phyloP scores from a whole-genome alignment of 1,140 invertebrate species.

The Drosophila ambigua region DNA sequence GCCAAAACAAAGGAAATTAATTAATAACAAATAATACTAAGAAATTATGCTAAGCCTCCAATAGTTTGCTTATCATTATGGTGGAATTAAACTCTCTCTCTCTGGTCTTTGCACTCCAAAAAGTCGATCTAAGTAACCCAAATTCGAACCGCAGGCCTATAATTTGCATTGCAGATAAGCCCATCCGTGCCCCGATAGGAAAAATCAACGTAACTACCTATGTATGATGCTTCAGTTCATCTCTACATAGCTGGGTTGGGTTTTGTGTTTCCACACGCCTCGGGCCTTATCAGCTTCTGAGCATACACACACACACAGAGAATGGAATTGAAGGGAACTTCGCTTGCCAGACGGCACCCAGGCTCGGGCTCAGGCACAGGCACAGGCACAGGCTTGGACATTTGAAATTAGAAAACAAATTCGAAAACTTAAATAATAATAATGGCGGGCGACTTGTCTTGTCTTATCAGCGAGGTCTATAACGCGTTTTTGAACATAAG shows the following conservation, averaged over 20 bases:
- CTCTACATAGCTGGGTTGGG: neutral
- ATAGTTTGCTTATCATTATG: conserved; percentile 18
- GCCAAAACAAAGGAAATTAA: conserved; percentile 19
- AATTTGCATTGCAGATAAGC: conserved; percentile 75
- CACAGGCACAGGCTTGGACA: no score
- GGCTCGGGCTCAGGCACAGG: conserved; percentile 12
- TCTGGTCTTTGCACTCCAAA: conserved; percentile 23
- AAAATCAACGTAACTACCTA: conserved; percentile 21
- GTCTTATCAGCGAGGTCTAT: conserved; percentile 56
- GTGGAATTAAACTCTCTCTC: conserved; percentile 1
- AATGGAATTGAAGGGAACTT: conserved; percentile 10
- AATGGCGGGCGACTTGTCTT: neutral
- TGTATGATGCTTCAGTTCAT: conserved; percentile 20
- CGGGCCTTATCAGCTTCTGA: conserved; percentile 54
- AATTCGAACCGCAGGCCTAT: conserved; percentile 34
- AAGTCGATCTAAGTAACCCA: conserved; percentile 56
- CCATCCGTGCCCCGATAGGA: conserved; percentile 7
- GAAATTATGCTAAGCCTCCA: conserved; percentile 8
- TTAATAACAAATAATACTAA: conserved; percentile 14
- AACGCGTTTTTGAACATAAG: conserved; percentile 66
- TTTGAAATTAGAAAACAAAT: conserved; percentile 66
- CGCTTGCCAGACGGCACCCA: conserved; percentile 20
- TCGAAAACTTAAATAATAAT: conserved; percentile 41
- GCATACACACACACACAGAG: conserved; percentile 50
- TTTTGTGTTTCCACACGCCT: conserved; percentile 37